phyloP scores from a whole-genome alignment of 2,888 invertebrate genomes.

The Lasioglossum figueresi region DNA sequence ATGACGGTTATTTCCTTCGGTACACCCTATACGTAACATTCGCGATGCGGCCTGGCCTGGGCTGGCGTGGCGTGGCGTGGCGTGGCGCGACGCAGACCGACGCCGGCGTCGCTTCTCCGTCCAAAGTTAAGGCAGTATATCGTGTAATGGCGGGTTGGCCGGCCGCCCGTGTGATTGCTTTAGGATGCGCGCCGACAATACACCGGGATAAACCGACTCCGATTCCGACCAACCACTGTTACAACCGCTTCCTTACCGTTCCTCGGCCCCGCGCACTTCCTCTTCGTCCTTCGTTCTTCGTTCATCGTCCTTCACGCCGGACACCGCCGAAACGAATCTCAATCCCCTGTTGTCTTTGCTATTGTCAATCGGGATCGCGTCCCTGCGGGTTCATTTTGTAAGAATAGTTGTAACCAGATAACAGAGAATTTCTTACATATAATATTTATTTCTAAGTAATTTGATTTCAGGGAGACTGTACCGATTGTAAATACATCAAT shows the following conservation, averaged over 20 bases:
- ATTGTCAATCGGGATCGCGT: not conserved
- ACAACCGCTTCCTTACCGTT: constrained; percentile 25
- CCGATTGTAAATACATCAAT: too few species aligned
- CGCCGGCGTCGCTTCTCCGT: constrained; percentile 60
- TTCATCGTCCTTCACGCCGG: not conserved
- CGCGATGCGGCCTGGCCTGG: constrained; percentile 56
- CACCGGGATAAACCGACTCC: constrained; percentile 74
- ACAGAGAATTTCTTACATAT: not conserved
- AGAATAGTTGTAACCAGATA: not conserved
- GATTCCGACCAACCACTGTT: constrained; percentile 64
- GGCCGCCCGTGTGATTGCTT: constrained; percentile 83
- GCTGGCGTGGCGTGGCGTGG: constrained; percentile 52
- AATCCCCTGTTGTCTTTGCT: not conserved
- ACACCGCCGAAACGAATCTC: constrained; percentile 16
- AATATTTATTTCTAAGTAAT: too few species aligned
- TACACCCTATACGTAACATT: constrained; percentile 83
- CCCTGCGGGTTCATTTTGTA: not conserved
- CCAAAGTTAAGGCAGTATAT: constrained; percentile 72
- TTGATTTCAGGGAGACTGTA: too few species aligned
- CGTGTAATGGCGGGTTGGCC: constrained; percentile 73
- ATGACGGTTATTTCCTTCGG: constrained; percentile 85
- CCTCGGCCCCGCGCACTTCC: constrained; percentile 12
- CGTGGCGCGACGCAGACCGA: constrained; percentile 40
- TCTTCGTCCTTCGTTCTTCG: not conserved
- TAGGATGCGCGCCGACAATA: constrained; percentile 80